Evolutionary conservation across 2,888 invertebrate species (phyloP).

Genomic region (Mythimna loreyi): DNA sequence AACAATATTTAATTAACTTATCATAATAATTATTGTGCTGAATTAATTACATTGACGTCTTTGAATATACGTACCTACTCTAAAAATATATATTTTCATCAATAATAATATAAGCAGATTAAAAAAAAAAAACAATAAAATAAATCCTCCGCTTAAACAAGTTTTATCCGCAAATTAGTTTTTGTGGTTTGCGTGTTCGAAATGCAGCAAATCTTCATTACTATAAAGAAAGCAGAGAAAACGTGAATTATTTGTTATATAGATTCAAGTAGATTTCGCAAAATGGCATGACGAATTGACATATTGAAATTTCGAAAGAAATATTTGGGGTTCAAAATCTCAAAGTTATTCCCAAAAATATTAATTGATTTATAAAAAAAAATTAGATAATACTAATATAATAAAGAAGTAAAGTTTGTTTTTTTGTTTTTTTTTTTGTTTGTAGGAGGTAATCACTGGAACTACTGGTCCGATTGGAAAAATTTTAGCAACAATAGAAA

Average conservation of each 20-base stretch:
- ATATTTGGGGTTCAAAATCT: background rate
- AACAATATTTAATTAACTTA: background rate
- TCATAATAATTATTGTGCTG: background rate
- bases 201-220: constrained; percentile 2
- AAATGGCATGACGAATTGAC: constrained; percentile 35
- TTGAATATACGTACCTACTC: background rate
- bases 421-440: no score
- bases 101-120: background rate
- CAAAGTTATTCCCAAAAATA: background rate
- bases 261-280: constrained; percentile 1
- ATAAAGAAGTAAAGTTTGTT: no score
- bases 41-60: background rate
- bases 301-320: constrained; percentile 23
- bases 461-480: no score
- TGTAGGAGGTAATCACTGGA: no score
- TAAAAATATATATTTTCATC: background rate
- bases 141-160: constrained; percentile 8
- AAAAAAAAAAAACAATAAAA: background rate
- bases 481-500: no score
- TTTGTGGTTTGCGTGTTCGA: constrained; percentile 34
- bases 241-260: constrained; percentile 1
- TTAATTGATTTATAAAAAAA: no score
- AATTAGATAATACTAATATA: no score
- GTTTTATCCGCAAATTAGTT: constrained; percentile 10
- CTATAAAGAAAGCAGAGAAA: constrained; percentile 28